A percentile compares a stretch with the other conserved stretches of the same genome.
Conservation (phyloP, 2,888 invertebrate species). For the Drosophila barbarae region DNA sequence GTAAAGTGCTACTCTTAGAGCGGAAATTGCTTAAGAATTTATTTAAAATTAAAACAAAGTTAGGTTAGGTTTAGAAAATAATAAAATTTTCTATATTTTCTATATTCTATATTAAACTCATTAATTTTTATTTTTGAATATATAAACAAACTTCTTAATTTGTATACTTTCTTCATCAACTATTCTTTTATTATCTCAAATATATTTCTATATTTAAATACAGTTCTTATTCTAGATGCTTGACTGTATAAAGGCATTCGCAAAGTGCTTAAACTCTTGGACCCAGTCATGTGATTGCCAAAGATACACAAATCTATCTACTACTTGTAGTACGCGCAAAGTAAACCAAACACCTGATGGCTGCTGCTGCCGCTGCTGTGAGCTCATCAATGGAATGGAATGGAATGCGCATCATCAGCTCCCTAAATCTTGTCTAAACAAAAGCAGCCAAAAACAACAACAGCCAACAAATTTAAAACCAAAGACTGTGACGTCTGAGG, state of each 20-base stretch:
- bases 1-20: constrained; percentile 1
- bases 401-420: constrained; percentile 28
- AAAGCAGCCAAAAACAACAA: background rate
- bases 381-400: constrained; percentile 46
- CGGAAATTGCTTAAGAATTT: background rate
- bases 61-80: background rate
- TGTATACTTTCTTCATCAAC: no score
- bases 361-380: constrained; percentile 15
- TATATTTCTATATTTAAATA: background rate
- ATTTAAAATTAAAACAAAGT: background rate
- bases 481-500: constrained; percentile 32
- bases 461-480: constrained; percentile 20
- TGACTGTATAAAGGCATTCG: background rate
- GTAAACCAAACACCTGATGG: constrained; percentile 25
- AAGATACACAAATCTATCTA: constrained; percentile 35
- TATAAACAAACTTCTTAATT: no score
- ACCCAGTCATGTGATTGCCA: constrained; percentile 33
- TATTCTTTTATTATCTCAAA: background rate
- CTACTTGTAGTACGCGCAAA: constrained; percentile 27
- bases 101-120: no score
- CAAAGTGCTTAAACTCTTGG: constrained; percentile 2
- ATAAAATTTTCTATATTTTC: no score
- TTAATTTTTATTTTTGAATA: no score
- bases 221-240: background rate
- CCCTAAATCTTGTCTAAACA: constrained; percentile 22